Evolutionary conservation across 2,888 invertebrate species (phyloP), one percentile per base, ranked within the genome.

Genomic region (Hipparchia sbordonii): DNA sequence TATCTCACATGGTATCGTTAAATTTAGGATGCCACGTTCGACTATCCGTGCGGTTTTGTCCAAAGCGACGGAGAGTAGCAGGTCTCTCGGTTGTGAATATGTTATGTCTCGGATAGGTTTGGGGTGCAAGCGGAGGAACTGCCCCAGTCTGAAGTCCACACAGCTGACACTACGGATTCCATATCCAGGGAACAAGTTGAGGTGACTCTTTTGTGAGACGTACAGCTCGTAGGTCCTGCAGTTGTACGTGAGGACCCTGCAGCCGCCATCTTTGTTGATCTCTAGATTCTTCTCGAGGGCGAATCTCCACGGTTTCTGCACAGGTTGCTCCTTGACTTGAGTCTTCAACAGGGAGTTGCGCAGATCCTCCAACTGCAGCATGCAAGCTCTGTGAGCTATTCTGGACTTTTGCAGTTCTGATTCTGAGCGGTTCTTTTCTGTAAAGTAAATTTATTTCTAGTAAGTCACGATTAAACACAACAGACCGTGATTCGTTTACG

Each of bases 61-160:
- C 79, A 98, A 92, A 0, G 97, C 96, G 0, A 97, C 98, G 57
- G 96, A 97, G 0, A 98, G 91, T 9, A 98, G 84, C 70, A 96
- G 84, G 74, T 96, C 96, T 59, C 95, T 93, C 9, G 96, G 95
- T 5, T 90, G 88, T 0, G 95, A 95, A 82, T 97, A 97, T 0
- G 95, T 94, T 23, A 98, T 90, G 82, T 98, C 98, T 48, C 98
- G 94, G 46, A 99, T 96, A 2, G 95, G 91, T 79, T 96, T 96
- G 0, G 94, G 91, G 79, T 98, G 98, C 5, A 98, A 87, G 73
- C 95, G 95, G 8, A 97, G 90, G 81, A 97, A 98, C 62, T 95
- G 95, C 0, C 95, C 94, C 0, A 95, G 86, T 77, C 95, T 95
- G 78, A 96, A 96, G 59, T 95, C 95, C 0, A 95, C 87, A 1